A percentile compares a stretch with the other conserved stretches of the same genome.
These are phyloP conservation scores for Drosophila subobscura DNA, from an alignment of 1,140 invertebrate genomes.

Conservation along the genomic window DNA sequence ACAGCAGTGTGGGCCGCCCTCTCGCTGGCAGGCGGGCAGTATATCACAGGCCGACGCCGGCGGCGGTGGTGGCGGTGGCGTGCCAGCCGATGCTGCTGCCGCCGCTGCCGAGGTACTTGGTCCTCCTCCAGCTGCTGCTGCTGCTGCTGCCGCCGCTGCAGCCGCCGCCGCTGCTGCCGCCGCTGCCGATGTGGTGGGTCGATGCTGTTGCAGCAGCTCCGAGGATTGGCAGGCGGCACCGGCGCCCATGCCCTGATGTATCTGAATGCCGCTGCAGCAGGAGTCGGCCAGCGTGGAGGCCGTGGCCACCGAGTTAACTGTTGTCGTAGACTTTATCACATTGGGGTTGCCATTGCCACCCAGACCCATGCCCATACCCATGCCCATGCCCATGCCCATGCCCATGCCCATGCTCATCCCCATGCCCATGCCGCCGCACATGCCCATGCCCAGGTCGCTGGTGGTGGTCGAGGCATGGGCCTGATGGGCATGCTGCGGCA, in stretches of 20 bases:
- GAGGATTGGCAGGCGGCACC: constrained; percentile 74
- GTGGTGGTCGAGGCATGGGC: constrained; percentile 80
- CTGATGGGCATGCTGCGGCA: constrained; percentile 78
- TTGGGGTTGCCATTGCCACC: constrained; percentile 69
- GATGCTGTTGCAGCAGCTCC: constrained; percentile 57
- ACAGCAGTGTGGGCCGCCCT: constrained; percentile 77
- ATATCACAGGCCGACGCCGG: constrained; percentile 63
- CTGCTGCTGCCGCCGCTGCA: constrained; percentile 40
- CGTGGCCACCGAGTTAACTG: constrained; percentile 80
- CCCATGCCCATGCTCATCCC: constrained; percentile 23
- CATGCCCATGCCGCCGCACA: constrained; percentile 7
- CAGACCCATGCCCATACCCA: constrained; percentile 26
- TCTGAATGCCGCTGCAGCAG: constrained; percentile 81
- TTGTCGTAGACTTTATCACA: constrained; percentile 83
- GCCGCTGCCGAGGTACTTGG: constrained; percentile 50
- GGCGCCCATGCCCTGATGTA: constrained; percentile 77
- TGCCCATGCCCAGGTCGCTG: constrained; percentile 69
- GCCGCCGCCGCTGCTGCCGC: constrained; percentile 28
- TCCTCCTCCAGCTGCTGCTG: constrained; percentile 38
- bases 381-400: constrained; percentile 21
- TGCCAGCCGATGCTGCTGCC: constrained; percentile 31
- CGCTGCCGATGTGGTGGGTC: constrained; percentile 40
- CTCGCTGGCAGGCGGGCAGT: constrained; percentile 78
- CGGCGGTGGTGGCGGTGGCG: constrained; percentile 56
- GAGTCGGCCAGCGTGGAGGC: constrained; percentile 79